These are phyloP conservation scores for Lycorma delicatula DNA, from an alignment of 1,140 invertebrate genomes.

Conservation along the genomic window DNA sequence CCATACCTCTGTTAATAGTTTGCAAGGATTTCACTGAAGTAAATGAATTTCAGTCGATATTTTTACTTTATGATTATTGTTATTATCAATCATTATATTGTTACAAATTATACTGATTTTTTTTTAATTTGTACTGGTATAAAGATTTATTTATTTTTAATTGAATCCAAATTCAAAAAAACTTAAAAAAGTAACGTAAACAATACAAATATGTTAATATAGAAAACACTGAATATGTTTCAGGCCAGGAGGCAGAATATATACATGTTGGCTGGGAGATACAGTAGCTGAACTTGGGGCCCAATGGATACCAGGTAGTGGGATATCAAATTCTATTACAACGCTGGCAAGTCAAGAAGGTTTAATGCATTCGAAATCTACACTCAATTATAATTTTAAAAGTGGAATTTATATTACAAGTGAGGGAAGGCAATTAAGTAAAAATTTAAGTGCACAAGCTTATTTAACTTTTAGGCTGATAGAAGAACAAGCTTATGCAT, in stretches of 20 bases:
- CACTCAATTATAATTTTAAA: conserved; percentile 40
- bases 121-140: too few relatives aligned
- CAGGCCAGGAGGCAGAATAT: conserved; percentile 61
- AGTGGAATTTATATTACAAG: conserved; percentile 52
- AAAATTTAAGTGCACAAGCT: conserved; percentile 48
- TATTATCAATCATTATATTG: too few relatives aligned
- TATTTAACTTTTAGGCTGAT: conserved; percentile 54
- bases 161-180: too few relatives aligned
- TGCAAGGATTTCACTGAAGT: too few relatives aligned
- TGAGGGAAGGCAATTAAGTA: conserved; percentile 51
- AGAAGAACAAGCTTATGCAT: conserved; percentile 47
- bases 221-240: not conserved
- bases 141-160: too few relatives aligned
- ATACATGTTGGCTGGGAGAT: conserved; percentile 62
- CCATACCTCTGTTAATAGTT: too few relatives aligned
- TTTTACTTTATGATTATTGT: too few relatives aligned
- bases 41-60: too few relatives aligned
- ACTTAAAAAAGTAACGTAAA: too few relatives aligned
- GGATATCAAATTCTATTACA: conserved; percentile 52
- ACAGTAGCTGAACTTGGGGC: conserved; percentile 63
- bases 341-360: conserved; percentile 55
- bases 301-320: conserved; percentile 53
- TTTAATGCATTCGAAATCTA: conserved; percentile 41
- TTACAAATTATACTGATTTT: too few relatives aligned
- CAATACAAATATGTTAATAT: too few relatives aligned